A percentile compares a stretch with the other conserved stretches of the same genome.
Evolutionary conservation across 2,797 vertebrate genomes (phyloP).

Genomic region (Arremon brunneinucha): DNA sequence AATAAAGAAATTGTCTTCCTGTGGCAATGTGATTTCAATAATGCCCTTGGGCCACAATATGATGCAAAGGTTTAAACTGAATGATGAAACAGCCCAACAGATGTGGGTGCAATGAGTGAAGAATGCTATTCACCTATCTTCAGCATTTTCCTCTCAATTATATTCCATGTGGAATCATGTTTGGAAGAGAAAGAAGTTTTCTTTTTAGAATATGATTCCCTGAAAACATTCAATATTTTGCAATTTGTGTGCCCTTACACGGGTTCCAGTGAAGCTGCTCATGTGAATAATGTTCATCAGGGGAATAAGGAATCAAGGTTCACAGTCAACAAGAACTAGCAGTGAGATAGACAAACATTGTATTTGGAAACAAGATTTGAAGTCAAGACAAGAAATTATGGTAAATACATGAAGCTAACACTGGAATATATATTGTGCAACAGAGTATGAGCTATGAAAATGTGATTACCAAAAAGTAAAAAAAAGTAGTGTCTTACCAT

Average conservation of each 20-base stretch:
- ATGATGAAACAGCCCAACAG: neutral
- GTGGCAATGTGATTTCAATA: neutral
- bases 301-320: neutral
- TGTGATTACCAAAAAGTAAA: neutral
- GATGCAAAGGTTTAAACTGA: neutral
- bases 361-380: neutral
- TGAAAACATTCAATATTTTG: neutral
- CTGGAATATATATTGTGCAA: neutral
- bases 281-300: neutral
- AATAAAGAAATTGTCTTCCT: neutral
- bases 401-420: neutral
- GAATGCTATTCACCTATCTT: neutral
- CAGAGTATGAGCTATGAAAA: neutral
- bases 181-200: neutral
- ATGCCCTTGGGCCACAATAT: neutral
- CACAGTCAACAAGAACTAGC: neutral
- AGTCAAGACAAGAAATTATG: neutral
- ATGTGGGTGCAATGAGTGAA: neutral
- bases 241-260: neutral
- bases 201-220: neutral
- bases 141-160: neutral
- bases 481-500: neutral
- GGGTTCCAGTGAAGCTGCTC: neutral
- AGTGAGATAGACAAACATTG: neutral
- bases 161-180: neutral